phyloP scores from a whole-genome alignment of 2,888 invertebrate species.

The Leucoptera coffeella region DNA sequence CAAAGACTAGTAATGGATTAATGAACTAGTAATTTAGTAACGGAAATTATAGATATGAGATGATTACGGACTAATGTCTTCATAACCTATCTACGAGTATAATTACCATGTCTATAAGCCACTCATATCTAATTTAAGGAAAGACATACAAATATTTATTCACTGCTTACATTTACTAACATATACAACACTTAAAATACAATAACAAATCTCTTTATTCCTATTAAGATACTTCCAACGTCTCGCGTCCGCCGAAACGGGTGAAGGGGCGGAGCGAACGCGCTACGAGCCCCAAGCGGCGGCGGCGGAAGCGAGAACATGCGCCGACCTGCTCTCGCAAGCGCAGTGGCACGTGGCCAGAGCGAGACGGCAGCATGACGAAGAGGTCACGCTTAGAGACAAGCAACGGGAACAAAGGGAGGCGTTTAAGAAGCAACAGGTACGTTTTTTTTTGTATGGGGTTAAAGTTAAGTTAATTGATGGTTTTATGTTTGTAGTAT shows the following conservation, averaged over 20 bases:
- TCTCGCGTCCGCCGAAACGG: conserved; percentile 11
- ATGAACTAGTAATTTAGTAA: no score
- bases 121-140: no score
- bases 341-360: conserved; percentile 94
- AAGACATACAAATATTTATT: no score
- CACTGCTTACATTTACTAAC: no score
- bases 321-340: conserved; percentile 92
- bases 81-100: no score
- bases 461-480: not conserved
- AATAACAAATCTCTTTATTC: no score
- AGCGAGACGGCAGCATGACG: conserved; percentile 87
- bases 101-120: no score
- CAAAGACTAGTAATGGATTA: no score
- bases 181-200: no score
- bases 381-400: conserved; percentile 78
- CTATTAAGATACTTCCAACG: conserved; percentile 34
- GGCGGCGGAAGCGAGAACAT: conserved; percentile 80
- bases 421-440: conserved; percentile 58
- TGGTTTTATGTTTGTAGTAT: no score
- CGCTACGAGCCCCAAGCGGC: conserved; percentile 50
- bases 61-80: no score
- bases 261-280: conserved; percentile 12
- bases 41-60: no score
- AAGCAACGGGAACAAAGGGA: conserved; percentile 89
- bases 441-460: conserved; percentile 6